Conservation (phyloP, 2,888 invertebrate species). For the Dasypogon diadema region DNA sequence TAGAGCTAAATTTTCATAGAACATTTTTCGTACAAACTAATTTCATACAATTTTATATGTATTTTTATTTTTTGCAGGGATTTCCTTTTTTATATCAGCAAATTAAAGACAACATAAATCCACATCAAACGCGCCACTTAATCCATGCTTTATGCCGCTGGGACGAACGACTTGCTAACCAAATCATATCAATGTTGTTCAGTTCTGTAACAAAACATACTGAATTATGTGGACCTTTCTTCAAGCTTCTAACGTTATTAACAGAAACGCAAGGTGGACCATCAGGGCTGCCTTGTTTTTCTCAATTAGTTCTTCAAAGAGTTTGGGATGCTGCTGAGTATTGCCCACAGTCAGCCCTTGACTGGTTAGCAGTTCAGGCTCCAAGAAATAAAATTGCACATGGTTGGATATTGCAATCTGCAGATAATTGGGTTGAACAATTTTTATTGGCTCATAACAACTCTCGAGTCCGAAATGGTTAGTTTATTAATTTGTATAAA, state of each 20-base stretch:
- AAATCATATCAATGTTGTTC: conserved; percentile 91
- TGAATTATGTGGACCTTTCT: conserved; percentile 91
- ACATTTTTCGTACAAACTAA: too few relatives aligned
- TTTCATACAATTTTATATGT: too few relatives aligned
- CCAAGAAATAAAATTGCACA: conserved; percentile 92
- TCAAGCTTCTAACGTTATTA: conserved; percentile 88
- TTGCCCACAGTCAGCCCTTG: conserved; percentile 91
- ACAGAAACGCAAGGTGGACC: conserved; percentile 84
- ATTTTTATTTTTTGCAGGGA: conserved; percentile 75
- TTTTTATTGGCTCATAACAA: conserved; percentile 88
- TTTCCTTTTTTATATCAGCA: conserved; percentile 95
- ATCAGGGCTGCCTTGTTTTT: conserved; percentile 89
- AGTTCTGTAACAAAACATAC: conserved; percentile 91
- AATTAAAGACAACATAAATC: conserved; percentile 92
- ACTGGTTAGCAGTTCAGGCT: conserved; percentile 89
- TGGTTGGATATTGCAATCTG: conserved; percentile 91
- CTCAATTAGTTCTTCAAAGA: conserved; percentile 86
- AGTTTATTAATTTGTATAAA: conserved; percentile 58
- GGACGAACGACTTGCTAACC: conserved; percentile 89
- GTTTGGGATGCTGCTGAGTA: conserved; percentile 93
- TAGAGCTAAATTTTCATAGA: too few relatives aligned
- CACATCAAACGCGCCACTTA: conserved; percentile 90
- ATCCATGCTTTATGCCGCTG: conserved; percentile 92
- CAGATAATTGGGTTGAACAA: conserved; percentile 91
- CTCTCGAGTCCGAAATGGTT: conserved; percentile 86